Evolutionary conservation across 2,113 vertebrate genomes (phyloP).

Genomic region (Equus quagga): DNA sequence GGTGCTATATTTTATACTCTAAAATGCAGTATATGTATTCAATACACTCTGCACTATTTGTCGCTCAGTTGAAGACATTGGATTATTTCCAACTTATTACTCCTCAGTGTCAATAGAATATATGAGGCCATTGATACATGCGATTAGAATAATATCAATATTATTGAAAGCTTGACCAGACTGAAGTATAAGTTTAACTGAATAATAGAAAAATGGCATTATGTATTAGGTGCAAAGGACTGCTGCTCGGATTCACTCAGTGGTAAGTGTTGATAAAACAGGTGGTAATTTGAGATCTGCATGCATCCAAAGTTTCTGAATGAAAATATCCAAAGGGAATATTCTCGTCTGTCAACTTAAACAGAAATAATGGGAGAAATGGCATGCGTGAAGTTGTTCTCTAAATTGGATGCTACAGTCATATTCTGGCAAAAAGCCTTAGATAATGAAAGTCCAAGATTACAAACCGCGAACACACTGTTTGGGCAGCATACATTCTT

Average conservation of each 20-base stretch:
- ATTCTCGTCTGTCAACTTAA: slow-evolving; percentile 43
- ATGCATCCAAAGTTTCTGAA: not conserved
- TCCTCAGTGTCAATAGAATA: slow-evolving; percentile 17
- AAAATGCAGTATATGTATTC: not conserved
- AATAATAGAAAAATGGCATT: not conserved
- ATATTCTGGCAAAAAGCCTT: not conserved
- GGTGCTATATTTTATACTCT: not conserved
- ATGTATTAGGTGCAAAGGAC: not conserved
- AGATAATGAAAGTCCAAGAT: not conserved
- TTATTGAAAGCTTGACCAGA: slow-evolving; percentile 18
- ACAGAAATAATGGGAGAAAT: slow-evolving; percentile 38
- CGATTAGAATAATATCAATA: slow-evolving; percentile 54
- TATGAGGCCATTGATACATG: not conserved
- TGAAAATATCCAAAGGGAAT: slow-evolving; percentile 43
- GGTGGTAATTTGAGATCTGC: slow-evolving; percentile 4
- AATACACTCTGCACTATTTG: not conserved
- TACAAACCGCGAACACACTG: not conserved
- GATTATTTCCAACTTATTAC: slow-evolving; percentile 13
- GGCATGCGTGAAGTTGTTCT: not conserved
- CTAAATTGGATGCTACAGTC: not conserved
- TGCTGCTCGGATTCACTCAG: not conserved
- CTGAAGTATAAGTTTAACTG: not conserved
- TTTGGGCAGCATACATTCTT: not conserved
- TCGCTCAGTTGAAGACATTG: slow-evolving; percentile 4
- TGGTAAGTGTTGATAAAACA: slow-evolving; percentile 25